Evolutionary conservation across 2,113 vertebrate species (phyloP), one percentile per base, ranked within the genome.

Genomic region (Desmodus rotundus): DNA sequence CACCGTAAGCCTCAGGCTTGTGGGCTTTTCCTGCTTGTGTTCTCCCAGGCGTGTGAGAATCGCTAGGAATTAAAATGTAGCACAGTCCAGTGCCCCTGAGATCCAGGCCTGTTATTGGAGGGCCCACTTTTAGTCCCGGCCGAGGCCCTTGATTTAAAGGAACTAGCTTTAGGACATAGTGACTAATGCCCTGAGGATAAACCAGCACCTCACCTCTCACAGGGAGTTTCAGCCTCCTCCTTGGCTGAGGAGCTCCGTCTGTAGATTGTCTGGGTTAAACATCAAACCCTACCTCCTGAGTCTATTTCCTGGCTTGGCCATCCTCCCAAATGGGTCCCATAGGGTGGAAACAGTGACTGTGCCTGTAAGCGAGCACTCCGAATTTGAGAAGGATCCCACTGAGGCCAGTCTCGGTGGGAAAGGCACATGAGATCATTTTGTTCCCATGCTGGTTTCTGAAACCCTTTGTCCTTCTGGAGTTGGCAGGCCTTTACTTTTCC

Each of bases 391-490:
- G 68, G 94, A 61, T 70, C 82, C 80, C 80, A 24, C 78, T 74
- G 19, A n/a, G 28, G 80, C 65, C 43, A 65, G 88, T 56, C 70
- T 68, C 74, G 13, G 33, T 76, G 80, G 82, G 58, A 85, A 90
- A 95, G 87, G 68, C 24, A 17, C 47, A 63, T 93, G 93, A 96
- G 94, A 91, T 96, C 86, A 89, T 89, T 54, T 24, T 85, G 86
- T 97, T 97, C 89, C 87, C 52, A 26, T 88, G 26, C 93, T 93
- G 14, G 56, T 33, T 84, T 84, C 52, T 72, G 38, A 89, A 96
- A 76, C 80, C 83, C 83, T 96, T 95, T 97, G 96, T 97, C 87
- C 45, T 93, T 84, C 92, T 93, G 87, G 52, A 87, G 52, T 94
- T 95, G 97, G 95, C 95, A 95, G 87, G 85, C 72, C 74, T 86